Evolutionary conservation across 2,797 vertebrate genomes (phyloP).

Genomic region (Gymnoscopelus microlampas): DNA sequence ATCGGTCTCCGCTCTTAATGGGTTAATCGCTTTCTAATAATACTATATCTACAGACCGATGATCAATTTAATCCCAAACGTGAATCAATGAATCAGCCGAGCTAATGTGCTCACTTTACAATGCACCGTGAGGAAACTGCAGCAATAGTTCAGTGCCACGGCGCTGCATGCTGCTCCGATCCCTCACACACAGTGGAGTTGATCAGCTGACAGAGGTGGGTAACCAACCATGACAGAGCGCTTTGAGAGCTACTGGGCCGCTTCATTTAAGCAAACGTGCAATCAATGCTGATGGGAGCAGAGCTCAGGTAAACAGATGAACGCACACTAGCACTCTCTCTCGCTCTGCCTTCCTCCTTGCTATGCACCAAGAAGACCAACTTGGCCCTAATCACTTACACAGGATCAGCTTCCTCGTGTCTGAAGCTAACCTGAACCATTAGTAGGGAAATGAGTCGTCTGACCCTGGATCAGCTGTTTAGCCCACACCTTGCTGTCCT

Average conservation of each 20-base stretch:
- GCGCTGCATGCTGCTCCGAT: conserved; percentile 36
- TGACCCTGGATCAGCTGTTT: conserved; percentile 19
- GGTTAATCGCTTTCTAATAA: too few species aligned
- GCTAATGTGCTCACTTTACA: conserved; percentile 16
- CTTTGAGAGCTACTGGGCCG: conserved; percentile 65
- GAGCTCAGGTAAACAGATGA: conserved; percentile 51
- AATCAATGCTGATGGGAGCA: conserved; percentile 63
- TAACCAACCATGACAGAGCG: conserved; percentile 66
- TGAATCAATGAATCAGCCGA: background rate
- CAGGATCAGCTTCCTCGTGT: background rate
- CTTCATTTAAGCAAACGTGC: conserved; percentile 71
- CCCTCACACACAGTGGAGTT: conserved; percentile 52
- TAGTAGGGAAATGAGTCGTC: background rate
- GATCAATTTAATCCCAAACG: too few species aligned
- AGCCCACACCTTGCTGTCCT: background rate
- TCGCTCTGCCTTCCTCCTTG: conserved; percentile 24
- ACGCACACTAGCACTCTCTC: conserved; percentile 7
- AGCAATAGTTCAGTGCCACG: conserved; percentile 24
- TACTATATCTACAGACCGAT: too few species aligned
- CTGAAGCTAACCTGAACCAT: background rate
- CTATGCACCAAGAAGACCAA: conserved; percentile 10
- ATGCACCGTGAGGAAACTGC: conserved; percentile 30
- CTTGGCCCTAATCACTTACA: background rate
- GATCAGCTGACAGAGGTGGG: conserved; percentile 59
- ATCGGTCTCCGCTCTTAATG: too few species aligned